Conservation (phyloP, 2,113 vertebrate genomes). For the Tupaia tana region DNA sequence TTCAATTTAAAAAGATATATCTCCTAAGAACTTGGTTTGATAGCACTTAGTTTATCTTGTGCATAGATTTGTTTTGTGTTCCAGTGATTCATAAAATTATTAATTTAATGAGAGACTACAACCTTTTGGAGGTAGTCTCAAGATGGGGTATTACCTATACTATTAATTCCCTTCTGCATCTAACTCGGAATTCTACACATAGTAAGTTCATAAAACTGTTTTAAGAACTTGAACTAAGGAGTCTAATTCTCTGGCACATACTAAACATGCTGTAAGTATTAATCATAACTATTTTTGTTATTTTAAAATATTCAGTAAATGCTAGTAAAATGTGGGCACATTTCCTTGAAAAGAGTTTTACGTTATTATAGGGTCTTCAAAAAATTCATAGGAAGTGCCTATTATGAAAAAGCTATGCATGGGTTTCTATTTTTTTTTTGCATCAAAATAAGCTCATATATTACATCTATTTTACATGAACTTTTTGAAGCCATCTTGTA, state of each 20-base stretch:
- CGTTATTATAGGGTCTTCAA: background rate
- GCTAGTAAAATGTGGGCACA: background rate
- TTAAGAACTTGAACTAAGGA: background rate
- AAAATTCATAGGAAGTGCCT: too few relatives aligned
- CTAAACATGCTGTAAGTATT: background rate
- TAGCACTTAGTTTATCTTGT: background rate
- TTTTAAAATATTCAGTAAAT: conserved; percentile 26
- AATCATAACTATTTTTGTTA: conserved; percentile 29
- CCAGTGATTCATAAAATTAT: conserved; percentile 18
- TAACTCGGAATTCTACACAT: background rate
- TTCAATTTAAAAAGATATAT: background rate
- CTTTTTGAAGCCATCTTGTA: too few relatives aligned
- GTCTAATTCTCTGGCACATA: background rate
- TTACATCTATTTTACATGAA: too few relatives aligned
- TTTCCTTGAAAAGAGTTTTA: conserved; percentile 34
- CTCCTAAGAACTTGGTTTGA: background rate
- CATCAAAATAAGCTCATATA: too few relatives aligned
- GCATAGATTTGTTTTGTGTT: background rate
- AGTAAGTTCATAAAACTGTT: background rate
- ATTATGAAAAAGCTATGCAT: too few relatives aligned
- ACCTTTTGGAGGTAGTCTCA: background rate
- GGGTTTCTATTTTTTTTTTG: too few relatives aligned
- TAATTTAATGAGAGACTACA: background rate
- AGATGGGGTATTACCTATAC: background rate
- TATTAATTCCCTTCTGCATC: background rate